Percentiles rank a stretch among this genome's conserved stretches.
phyloP scores from a whole-genome alignment of 2,797 vertebrate species.

The Sebastes steindachneri region DNA sequence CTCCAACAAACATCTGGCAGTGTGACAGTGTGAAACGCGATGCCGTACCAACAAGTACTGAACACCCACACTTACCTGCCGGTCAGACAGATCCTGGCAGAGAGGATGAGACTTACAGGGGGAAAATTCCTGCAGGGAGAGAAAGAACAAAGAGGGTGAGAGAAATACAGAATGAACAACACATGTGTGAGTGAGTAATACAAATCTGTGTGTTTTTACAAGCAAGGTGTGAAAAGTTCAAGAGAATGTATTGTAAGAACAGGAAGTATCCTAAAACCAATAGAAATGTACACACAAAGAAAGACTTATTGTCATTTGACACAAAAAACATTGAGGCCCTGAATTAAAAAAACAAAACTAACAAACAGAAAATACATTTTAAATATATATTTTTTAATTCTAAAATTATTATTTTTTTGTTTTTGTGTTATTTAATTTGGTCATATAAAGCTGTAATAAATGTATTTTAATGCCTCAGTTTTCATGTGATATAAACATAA shows the following conservation, averaged over 20 bases:
- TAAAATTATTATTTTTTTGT: no score
- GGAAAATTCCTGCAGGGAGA: constrained; percentile 30
- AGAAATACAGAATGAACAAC: neutral
- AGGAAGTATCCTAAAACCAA: constrained; percentile 12
- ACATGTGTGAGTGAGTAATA: neutral
- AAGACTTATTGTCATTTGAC: neutral
- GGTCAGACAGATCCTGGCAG: constrained; percentile 28
- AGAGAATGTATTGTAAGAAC: neutral
- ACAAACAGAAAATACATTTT: neutral
- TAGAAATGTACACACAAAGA: neutral
- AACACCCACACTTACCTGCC: constrained; percentile 17
- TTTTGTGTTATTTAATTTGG: neutral
- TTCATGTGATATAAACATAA: neutral
- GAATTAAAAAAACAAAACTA: neutral
- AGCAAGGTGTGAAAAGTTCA: constrained; percentile 18
- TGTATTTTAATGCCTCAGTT: neutral
- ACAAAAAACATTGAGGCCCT: neutral
- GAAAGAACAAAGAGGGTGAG: neutral
- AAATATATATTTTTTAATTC: neutral
- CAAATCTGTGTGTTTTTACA: neutral
- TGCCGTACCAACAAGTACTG: neutral
- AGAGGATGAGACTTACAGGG: neutral
- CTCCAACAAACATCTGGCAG: neutral
- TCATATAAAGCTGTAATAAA: neutral
- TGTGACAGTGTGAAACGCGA: neutral